Evolutionary conservation across 2,797 vertebrate species (phyloP), one percentile per base, ranked within the genome.

Genomic region (Nasua narica): DNA sequence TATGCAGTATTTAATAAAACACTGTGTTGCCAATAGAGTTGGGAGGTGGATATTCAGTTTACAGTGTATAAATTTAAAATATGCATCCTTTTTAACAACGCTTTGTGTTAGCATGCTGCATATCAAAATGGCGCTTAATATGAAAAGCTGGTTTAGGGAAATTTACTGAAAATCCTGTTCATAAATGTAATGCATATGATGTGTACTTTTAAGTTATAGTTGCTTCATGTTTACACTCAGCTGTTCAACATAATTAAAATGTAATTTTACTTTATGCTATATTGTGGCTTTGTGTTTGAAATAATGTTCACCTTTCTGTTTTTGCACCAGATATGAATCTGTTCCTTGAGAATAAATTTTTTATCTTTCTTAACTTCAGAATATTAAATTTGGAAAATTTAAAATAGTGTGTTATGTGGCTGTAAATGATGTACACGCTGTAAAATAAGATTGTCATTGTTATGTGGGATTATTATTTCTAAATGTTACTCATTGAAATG

Each of bases 371-470:
- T 98, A 98, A 98, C 98, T 98, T 98, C 98, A 97, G 97, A 98
- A 98, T 98, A 98, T 98, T 98, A 98, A 98, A 98, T 98, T 98
- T 98, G 98, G 98, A 98, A 99, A 98, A 98, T 98, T 98, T 98
- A 98, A 98, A 98, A 92, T 97, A 96, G 98, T 99, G 98, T 99
- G 99, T 98, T 98, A 98, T 98, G 99, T 99, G 99, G 98, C 98
- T 99, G 98, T 99, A 99, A 99, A 98, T 98, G 98, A 98, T 99
- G 98, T 99, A 99, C 98, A 99, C 98, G 98, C 98, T 99, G 99
- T 99, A 99, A 99, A 98, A 99, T 99, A 99, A 99, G 98, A 99
- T 98, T 98, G 99, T 99, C 98, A 98, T 98, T 99, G 99, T 99
- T 99, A 97, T 82, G 99, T 99, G 99, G 98, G 98, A 98, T 98